A percentile compares a stretch with the other conserved stretches of the same genome.
These are phyloP conservation scores for Pseudomyrmex pallidus DNA, from an alignment of 1,140 invertebrate species.

Conservation along the genomic window DNA sequence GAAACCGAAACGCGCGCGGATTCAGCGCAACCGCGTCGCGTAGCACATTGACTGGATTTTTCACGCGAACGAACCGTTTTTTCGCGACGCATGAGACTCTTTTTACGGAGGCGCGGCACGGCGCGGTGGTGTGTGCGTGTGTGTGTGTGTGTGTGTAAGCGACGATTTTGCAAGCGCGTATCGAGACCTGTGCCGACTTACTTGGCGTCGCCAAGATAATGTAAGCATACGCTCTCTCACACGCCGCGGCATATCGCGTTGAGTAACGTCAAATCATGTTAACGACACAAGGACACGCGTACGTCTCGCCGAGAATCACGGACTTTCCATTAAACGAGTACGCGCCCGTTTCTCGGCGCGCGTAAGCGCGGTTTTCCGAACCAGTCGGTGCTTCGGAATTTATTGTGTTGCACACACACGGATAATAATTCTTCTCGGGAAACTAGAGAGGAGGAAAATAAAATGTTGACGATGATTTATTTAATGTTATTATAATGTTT, in stretches of 20 bases:
- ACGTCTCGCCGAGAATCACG: constrained; percentile 62
- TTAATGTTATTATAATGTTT: not conserved
- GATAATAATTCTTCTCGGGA: not conserved
- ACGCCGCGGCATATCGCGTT: constrained; percentile 56
- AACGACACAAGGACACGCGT: constrained; percentile 74
- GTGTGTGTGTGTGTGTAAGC: not conserved
- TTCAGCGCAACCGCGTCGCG: not conserved
- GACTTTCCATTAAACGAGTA: constrained; percentile 59
- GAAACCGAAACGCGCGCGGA: not conserved
- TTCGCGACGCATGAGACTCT: constrained; percentile 60
- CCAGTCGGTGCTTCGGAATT: constrained; percentile 5
- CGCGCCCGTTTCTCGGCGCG: constrained; percentile 35
- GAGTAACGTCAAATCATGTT: constrained; percentile 75
- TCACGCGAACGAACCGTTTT: constrained; percentile 41
- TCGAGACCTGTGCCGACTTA: constrained; percentile 55
- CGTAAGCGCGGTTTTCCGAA: constrained; percentile 48
- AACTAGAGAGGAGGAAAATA: not conserved
- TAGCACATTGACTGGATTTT: constrained; percentile 27
- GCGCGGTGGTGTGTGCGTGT: too few relatives aligned
- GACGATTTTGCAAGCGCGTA: constrained; percentile 68
- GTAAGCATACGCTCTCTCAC: constrained; percentile 67
- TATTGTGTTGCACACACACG: too few relatives aligned
- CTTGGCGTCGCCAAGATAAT: constrained; percentile 69
- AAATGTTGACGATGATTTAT: not conserved
- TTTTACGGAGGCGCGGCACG: constrained; percentile 70